phyloP scores from a whole-genome alignment of 2,113 vertebrate species.

The Podilymbus podiceps region DNA sequence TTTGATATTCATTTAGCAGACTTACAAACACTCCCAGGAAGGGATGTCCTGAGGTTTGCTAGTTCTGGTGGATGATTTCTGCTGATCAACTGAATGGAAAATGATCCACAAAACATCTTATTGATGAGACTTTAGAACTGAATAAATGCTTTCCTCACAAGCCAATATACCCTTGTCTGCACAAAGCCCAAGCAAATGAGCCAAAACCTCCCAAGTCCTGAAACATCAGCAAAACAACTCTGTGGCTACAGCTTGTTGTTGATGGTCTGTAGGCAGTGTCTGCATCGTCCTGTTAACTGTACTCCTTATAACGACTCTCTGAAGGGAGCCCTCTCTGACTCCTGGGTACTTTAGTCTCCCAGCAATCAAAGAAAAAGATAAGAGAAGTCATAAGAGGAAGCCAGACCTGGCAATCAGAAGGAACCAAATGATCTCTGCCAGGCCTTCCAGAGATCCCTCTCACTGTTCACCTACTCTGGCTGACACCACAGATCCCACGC shows the following conservation, averaged over 20 bases:
- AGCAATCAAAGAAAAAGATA: neutral
- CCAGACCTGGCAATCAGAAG: neutral
- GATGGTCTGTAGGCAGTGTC: neutral
- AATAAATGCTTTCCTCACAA: neutral
- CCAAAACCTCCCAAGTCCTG: neutral
- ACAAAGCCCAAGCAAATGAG: neutral
- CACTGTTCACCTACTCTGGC: neutral
- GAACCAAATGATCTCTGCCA: neutral
- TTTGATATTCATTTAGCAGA: neutral
- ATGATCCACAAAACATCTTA: neutral
- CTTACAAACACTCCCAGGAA: neutral
- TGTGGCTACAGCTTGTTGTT: neutral
- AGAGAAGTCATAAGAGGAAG: neutral
- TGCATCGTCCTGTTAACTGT: neutral
- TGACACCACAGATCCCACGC: accelerated
- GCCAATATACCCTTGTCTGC: neutral
- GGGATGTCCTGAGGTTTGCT: neutral
- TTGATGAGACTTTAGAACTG: neutral
- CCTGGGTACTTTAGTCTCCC: neutral
- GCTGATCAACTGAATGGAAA: neutral
- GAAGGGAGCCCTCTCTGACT: neutral
- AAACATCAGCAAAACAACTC: neutral
- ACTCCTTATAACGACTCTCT: neutral
- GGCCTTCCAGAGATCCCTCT: neutral
- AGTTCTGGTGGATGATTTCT: neutral